These are phyloP conservation scores for Leptopilina clavipes DNA, from an alignment of 1,140 invertebrate genomes.

Conservation along the genomic window DNA sequence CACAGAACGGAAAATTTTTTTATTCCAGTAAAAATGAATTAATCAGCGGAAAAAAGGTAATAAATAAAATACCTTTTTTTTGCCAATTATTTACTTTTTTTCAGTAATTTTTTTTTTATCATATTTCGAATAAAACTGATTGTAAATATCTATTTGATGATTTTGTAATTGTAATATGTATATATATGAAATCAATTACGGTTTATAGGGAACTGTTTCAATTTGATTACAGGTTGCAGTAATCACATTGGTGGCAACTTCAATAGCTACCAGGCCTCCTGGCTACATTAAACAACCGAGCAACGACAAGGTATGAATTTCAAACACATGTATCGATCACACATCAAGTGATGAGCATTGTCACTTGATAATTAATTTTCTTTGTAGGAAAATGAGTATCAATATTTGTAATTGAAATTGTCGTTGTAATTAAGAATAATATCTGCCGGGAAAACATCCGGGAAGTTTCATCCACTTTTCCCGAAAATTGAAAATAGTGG, in stretches of 20 bases:
- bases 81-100: neutral
- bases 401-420: neutral
- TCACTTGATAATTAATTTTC: slow-evolving; percentile 1
- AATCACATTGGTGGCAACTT: slow-evolving; percentile 60
- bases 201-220: slow-evolving; percentile 36
- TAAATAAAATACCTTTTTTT: neutral
- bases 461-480: no score
- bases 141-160: neutral
- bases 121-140: neutral
- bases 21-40: no score
- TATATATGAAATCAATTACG: slow-evolving; percentile 20
- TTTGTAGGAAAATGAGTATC: neutral
- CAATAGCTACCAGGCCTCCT: slow-evolving; percentile 64
- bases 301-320: slow-evolving; percentile 68
- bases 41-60: no score
- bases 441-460: no score
- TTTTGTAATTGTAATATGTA: neutral
- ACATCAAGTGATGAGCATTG: slow-evolving; percentile 17
- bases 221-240: slow-evolving; percentile 63
- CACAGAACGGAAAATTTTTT: neutral
- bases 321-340: slow-evolving; percentile 28
- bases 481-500: no score
- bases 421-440: neutral
- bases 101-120: neutral
- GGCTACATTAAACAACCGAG: slow-evolving; percentile 65